Percentiles rank a stretch among this genome's conserved stretches.
Evolutionary conservation across 2,888 invertebrate species (phyloP).

Genomic region (Epistrophella euchroma): DNA sequence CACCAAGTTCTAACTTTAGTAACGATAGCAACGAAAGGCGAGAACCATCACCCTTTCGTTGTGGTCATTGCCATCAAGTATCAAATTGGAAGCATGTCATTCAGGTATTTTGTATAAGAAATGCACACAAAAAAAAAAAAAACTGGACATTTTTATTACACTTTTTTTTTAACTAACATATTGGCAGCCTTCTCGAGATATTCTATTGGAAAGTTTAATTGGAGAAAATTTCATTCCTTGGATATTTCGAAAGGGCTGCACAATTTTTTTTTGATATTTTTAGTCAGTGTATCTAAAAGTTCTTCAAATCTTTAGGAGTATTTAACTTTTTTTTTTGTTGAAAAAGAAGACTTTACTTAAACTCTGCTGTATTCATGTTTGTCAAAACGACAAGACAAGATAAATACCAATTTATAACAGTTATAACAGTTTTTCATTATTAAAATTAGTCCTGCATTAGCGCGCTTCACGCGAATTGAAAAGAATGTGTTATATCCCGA

Average conservation of each 20-base stretch:
- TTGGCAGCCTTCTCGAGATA: background rate
- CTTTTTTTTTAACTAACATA: conserved; percentile 51
- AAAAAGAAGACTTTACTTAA: too few species aligned
- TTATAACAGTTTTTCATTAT: too few species aligned
- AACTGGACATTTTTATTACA: conserved; percentile 66
- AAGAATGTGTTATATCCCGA: too few species aligned
- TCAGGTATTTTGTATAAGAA: conserved; percentile 86
- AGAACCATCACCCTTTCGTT: conserved; percentile 87
- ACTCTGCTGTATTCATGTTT: too few species aligned
- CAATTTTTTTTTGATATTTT: background rate
- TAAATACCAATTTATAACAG: too few species aligned
- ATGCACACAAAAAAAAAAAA: conserved; percentile 71
- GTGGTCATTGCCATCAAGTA: conserved; percentile 92
- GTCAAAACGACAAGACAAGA: too few species aligned
- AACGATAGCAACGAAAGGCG: conserved; percentile 83
- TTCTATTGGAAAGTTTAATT: background rate
- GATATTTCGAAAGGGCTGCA: conserved; percentile 6
- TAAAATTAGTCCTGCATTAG: too few species aligned
- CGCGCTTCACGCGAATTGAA: too few species aligned
- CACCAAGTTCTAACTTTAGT: conserved; percentile 77
- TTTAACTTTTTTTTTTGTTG: too few species aligned
- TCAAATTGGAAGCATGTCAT: conserved; percentile 94
- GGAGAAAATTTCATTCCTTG: background rate
- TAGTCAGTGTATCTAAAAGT: conserved; percentile 38
- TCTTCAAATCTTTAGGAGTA: background rate